Conservation (phyloP, 2,888 invertebrate species). For the Erebia aethiops region DNA sequence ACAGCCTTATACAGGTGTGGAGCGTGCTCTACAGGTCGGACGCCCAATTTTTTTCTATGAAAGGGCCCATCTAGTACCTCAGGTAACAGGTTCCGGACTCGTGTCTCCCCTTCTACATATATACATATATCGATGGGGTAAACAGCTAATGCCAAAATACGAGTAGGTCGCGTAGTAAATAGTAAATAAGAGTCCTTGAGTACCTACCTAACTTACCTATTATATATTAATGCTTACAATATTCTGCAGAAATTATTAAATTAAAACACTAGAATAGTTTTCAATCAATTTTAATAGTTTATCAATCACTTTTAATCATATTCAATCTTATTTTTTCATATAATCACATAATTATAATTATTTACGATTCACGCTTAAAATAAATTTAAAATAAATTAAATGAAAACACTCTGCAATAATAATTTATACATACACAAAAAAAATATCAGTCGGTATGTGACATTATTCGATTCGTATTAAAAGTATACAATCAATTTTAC, state of each 20-base stretch:
- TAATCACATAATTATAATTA: conserved; percentile 82
- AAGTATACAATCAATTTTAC: conserved; percentile 77
- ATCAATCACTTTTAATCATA: conserved; percentile 76
- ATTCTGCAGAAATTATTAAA: conserved; percentile 4
- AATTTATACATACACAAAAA: conserved; percentile 72
- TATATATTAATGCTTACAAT: no score
- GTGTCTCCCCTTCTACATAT: no score
- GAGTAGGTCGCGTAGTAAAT: no score
- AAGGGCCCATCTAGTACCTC: no score
- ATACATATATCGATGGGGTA: no score
- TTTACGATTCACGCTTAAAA: conserved; percentile 79
- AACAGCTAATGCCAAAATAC: no score
- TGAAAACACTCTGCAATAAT: conserved; percentile 80
- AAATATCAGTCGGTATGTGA: conserved; percentile 81
- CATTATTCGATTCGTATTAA: conserved; percentile 78
- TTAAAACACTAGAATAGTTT: conserved; percentile 24
- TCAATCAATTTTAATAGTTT: conserved; percentile 46
- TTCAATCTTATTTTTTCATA: conserved; percentile 78
- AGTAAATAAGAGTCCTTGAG: no score
- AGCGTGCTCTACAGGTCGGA: no score
- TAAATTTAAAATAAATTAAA: conserved; percentile 80
- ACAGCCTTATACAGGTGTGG: no score
- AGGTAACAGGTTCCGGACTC: no score
- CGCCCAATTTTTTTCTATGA: no score
- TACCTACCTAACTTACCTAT: no score